Percentiles rank a stretch among this genome's conserved stretches.
Conservation (phyloP, 2,113 vertebrate genomes). For the Crotalus viridis region DNA sequence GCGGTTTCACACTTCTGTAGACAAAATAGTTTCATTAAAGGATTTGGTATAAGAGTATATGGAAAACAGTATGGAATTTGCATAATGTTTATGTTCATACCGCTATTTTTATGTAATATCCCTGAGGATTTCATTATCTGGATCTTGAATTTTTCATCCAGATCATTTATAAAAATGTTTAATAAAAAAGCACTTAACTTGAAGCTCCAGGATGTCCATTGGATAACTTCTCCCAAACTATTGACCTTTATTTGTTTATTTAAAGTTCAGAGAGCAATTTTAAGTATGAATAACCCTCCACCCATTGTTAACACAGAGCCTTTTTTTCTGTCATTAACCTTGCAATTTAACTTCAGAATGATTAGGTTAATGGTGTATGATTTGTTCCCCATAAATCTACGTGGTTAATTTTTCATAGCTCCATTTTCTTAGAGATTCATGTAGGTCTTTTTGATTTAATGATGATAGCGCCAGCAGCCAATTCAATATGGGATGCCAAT, state of each 20-base stretch:
- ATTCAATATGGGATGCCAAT: background rate
- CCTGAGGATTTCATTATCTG: constrained; percentile 65
- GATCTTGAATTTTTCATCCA: constrained; percentile 54
- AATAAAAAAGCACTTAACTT: constrained; percentile 35
- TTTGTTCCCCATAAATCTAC: background rate
- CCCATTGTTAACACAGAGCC: background rate
- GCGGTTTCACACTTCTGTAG: constrained; percentile 37
- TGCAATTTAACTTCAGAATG: constrained; percentile 15
- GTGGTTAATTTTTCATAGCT: constrained; percentile 7
- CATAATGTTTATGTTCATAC: constrained; percentile 60
- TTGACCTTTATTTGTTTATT: constrained; percentile 39
- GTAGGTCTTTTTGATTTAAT: background rate
- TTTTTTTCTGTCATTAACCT: constrained; percentile 18
- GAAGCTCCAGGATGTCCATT: constrained; percentile 25
- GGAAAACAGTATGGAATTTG: constrained; percentile 56
- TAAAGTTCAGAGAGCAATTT: background rate
- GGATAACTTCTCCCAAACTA: constrained; percentile 31
- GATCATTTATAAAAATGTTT: constrained; percentile 52
- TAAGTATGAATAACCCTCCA: background rate
- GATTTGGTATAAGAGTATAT: constrained; percentile 51
- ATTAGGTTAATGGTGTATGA: constrained; percentile 34
- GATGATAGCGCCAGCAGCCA: background rate
- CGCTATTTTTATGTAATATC: constrained; percentile 59
- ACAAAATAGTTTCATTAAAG: constrained; percentile 45
- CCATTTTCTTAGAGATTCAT: constrained; percentile 6